Evolutionary conservation across 2,797 vertebrate species (phyloP), one percentile per base, ranked within the genome.

Genomic region (Meda fulgida): DNA sequence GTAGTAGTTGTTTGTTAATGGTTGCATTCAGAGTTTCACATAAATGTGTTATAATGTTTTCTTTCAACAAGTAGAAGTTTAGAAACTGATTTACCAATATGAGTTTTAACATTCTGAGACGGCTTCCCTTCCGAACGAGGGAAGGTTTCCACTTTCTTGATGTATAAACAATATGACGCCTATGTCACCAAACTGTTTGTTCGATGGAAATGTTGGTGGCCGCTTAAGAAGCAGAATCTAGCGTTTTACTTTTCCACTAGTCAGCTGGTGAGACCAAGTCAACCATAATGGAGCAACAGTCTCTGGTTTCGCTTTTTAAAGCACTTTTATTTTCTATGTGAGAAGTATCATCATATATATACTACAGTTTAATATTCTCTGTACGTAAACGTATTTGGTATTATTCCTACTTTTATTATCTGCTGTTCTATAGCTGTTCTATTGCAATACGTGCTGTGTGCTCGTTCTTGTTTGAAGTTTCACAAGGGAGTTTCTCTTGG

Each of bases 301-400:
- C 81, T 86, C 78, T 89, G 55, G 23, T 65, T 84, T 85, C 2
- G 66, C 72, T 83, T 80, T 84, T 69, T 51, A 80, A 84, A 88
- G 73, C 63, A 77, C 43, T 73, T 67, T 29, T 84, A 55, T 89
- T 92, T 86, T 91, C 89, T 85, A 91, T 92, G 89, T 93, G 90
- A 88, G 91, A 91, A 85, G 91, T 93, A 91, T 92, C 87, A 91
- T 91, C 91, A 90, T 93, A 91, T 86, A 85, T 90, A 89, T 84
- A 48, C 46, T 89, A 89, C 88, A 88, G 91, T 90, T 92, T 91
- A 89, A 91, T 95, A 96, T 94, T 95, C 91, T 94, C 92, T 92
- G 93, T 95, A 94, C 93, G 94, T 92, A 95, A 94, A 91, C 92
- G 94, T 95, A 94, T 94, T 89, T 94, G 92, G 87, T 95, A 95